These are phyloP conservation scores for Parapsyche elsis DNA, from an alignment of 1,140 invertebrate species.

Conservation along the genomic window DNA sequence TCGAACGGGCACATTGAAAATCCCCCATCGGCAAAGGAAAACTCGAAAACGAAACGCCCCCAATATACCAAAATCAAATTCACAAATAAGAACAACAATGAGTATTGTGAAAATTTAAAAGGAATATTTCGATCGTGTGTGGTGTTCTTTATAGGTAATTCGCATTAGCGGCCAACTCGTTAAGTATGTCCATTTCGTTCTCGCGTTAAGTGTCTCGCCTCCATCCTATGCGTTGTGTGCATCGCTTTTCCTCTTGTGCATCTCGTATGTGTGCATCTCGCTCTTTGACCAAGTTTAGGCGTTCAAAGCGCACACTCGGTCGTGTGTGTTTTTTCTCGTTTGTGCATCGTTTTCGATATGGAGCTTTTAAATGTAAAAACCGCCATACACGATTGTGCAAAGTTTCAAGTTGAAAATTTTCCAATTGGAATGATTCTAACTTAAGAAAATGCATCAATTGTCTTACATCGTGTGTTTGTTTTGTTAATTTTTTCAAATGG, in stretches of 20 bases:
- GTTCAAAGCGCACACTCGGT: neutral
- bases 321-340: neutral
- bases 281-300: neutral
- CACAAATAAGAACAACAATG: too few species aligned
- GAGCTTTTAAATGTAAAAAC: neutral
- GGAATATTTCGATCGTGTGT: neutral
- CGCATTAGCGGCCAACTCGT: slow-evolving; percentile 3
- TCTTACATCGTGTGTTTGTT: too few species aligned
- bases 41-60: neutral
- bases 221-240: neutral
- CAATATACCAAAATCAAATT: neutral
- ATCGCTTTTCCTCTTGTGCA: neutral
- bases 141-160: neutral
- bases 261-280: neutral
- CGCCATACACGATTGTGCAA: neutral
- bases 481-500: too few species aligned
- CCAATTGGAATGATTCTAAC: too few species aligned
- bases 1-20: neutral
- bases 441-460: too few species aligned
- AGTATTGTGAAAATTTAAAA: neutral
- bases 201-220: neutral
- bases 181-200: slow-evolving; percentile 6
- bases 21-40: neutral
- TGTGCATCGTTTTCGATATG: neutral
- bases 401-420: too few species aligned